These are phyloP conservation scores for Deroplatys truncata DNA, from an alignment of 2,888 invertebrate genomes.

Conservation along the genomic window DNA sequence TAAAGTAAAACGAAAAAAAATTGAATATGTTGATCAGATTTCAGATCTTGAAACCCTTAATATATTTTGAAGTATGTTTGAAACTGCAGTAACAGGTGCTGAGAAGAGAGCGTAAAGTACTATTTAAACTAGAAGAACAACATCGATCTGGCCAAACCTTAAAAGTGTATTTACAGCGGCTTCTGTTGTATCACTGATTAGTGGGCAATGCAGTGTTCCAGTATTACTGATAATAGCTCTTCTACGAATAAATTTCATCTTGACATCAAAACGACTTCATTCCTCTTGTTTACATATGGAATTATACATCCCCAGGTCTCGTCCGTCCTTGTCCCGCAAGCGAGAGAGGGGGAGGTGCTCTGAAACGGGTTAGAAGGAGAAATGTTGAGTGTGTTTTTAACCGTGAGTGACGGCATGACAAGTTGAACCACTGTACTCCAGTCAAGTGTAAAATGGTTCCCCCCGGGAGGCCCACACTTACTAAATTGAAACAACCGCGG, in stretches of 20 bases:
- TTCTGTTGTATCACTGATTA: neutral
- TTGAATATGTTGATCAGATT: too few species aligned
- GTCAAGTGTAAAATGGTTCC: constrained; percentile 8
- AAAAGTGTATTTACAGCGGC: too few species aligned
- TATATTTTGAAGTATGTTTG: too few species aligned
- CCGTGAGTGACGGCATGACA: constrained; percentile 8
- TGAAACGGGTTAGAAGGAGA: neutral
- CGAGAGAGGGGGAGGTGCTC: neutral
- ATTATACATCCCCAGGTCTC: neutral
- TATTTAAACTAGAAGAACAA: too few species aligned
- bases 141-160: too few species aligned
- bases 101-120: too few species aligned
- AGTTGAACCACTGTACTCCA: neutral
- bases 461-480: constrained; percentile 1
- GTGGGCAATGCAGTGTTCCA: neutral
- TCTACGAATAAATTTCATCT: constrained; percentile 6
- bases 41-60: too few species aligned
- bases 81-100: too few species aligned
- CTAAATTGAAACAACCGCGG: constrained; percentile 3
- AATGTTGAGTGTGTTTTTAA: neutral
- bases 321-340: neutral
- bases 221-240: neutral
- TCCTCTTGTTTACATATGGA: constrained; percentile 7
- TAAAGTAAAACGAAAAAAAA: too few species aligned
- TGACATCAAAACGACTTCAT: neutral